phyloP scores from a whole-genome alignment of 2,113 vertebrate genomes.

The Trinectes maculatus region DNA sequence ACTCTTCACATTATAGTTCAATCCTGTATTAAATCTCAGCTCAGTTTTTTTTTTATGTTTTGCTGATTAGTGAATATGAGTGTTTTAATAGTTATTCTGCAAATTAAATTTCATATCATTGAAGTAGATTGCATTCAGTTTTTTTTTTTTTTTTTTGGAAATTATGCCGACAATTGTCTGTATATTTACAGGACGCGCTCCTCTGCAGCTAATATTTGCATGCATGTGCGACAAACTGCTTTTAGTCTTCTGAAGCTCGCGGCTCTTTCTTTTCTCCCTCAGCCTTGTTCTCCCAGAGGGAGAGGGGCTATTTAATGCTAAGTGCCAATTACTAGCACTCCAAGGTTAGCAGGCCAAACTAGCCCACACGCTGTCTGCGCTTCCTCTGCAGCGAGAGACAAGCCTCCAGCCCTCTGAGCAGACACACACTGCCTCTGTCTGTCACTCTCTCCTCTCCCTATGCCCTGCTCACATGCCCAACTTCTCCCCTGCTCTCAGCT shows the following conservation, averaged over 20 bases:
- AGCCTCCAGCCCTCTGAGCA: slow-evolving; percentile 46
- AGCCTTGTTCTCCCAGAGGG: slow-evolving; percentile 57
- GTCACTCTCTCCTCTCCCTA: slow-evolving; percentile 1
- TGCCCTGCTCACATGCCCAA: neutral
- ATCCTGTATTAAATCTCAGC: no score
- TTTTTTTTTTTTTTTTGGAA: no score
- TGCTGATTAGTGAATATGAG: neutral
- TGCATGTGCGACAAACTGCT: slow-evolving; percentile 3
- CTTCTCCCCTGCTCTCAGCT: neutral
- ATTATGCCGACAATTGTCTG: neutral
- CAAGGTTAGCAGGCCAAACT: slow-evolving; percentile 75
- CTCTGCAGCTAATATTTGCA: slow-evolving; percentile 1
- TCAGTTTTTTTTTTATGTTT: neutral
- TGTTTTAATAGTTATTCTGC: neutral
- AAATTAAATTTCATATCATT: no score
- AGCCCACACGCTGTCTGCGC: slow-evolving; percentile 65
- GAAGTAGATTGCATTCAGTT: no score
- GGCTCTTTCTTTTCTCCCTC: slow-evolving; percentile 23
- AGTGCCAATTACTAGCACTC: slow-evolving; percentile 77
- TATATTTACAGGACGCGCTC: slow-evolving; percentile 25
- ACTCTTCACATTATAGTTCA: neutral
- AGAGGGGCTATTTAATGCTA: slow-evolving; percentile 69
- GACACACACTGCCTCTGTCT: slow-evolving; percentile 15
- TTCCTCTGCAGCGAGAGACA: slow-evolving; percentile 52
- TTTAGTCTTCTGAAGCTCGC: slow-evolving; percentile 27